These are phyloP conservation scores for Geopemphigus sp. DNA, from an alignment of 1,140 invertebrate species.

Conservation along the genomic window DNA sequence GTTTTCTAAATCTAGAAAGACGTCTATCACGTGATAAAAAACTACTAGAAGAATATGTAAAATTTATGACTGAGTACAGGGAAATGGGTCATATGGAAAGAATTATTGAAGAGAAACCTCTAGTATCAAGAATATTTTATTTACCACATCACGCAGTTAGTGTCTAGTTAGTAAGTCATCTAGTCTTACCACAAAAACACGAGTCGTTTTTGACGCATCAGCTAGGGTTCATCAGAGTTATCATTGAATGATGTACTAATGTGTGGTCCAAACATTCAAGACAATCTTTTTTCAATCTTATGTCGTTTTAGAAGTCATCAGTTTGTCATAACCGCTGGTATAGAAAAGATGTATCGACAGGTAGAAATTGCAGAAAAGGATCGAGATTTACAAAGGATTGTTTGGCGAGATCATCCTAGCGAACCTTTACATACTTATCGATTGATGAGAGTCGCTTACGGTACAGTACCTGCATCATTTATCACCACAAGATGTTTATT, in stretches of 20 bases:
- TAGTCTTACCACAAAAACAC: neutral
- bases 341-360: neutral
- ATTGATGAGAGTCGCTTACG: too few relatives aligned
- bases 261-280: neutral
- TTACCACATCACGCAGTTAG: neutral
- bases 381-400: too few relatives aligned
- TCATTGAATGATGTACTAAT: neutral
- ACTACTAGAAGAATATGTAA: neutral
- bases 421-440: too few relatives aligned
- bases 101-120: neutral
- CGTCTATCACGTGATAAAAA: neutral
- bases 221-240: neutral
- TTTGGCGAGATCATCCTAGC: too few relatives aligned
- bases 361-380: too few relatives aligned
- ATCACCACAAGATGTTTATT: neutral
- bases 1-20: neutral
- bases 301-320: neutral
- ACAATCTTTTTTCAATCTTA: neutral
- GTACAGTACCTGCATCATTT: neutral
- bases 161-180: neutral
- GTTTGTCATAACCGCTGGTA: neutral
- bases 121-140: neutral
- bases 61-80: slow-evolving; percentile 9
- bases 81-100: slow-evolving; percentile 1
- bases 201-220: neutral